Conservation (phyloP, 2,113 vertebrate species). For the Merops nubicus region DNA sequence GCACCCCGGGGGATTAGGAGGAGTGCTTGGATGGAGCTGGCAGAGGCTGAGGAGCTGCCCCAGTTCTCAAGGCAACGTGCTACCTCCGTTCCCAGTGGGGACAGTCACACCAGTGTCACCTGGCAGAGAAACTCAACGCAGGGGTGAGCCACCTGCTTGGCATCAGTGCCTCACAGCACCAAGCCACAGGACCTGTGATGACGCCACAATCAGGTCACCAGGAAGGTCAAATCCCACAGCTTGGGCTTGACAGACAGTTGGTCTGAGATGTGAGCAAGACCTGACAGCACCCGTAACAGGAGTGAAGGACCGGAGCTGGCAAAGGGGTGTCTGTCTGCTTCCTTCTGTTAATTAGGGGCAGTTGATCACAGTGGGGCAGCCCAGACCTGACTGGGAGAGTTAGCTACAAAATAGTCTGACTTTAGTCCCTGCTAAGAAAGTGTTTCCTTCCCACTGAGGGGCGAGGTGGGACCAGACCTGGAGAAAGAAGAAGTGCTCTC, state of each 20-base stretch:
- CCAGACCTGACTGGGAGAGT: not conserved
- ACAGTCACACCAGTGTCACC: not conserved
- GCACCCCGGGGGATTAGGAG: not conserved
- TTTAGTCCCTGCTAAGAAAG: not conserved
- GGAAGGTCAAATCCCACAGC: not conserved
- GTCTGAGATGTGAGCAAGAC: too few species aligned
- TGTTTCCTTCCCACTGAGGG: not conserved
- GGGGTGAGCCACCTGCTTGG: not conserved
- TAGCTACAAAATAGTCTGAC: not conserved
- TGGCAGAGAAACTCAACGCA: not conserved
- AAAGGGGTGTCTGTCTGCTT: not conserved
- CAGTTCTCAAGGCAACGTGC: not conserved
- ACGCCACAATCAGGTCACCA: not conserved
- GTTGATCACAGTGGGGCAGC: not conserved
- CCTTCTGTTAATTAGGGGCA: not conserved
- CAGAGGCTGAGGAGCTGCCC: too few species aligned
- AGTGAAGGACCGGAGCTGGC: too few species aligned
- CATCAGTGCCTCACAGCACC: not conserved
- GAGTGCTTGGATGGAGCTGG: not conserved
- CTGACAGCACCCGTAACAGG: not conserved
- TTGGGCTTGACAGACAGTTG: not conserved
- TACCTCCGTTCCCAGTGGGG: not conserved
- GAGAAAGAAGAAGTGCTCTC: not conserved
- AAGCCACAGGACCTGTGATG: not conserved
- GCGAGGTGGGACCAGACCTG: not conserved